Evolutionary conservation across 2,888 invertebrate genomes (phyloP), one percentile per base, ranked within the genome.

Genomic region (Heteropelma amictum): DNA sequence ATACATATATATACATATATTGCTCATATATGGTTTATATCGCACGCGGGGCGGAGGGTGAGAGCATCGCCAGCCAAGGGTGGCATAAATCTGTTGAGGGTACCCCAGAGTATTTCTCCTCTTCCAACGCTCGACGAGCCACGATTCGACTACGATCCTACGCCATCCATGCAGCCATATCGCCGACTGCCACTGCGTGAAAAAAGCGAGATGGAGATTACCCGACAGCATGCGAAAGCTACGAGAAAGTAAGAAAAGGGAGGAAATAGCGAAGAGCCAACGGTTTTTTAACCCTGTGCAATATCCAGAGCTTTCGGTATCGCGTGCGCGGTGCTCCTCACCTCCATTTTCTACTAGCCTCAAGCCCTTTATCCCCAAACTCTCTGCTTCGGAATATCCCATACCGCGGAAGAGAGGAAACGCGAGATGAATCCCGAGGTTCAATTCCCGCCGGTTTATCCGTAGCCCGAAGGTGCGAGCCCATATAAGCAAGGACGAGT

Each of bases 71-170:
- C 80, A 84, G 82, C 82, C 79, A 79, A 80, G 84, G 83, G 82
- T 81, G 83, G 83, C 85, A 88, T 88, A 88, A 88, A 88, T 88
- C 87, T 86, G 85, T 86, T 83, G 86, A 86, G 84, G 85, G 85
- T 82, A 87, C 88, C 87, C 87, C 73, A 68, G 87, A 83, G 88
- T 85, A 85, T 87, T 84, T 86, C 85, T 82, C 85, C 80, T 84
- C 85, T 82, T 79, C 77, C 79, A 72, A 67, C 70, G 42, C 58
- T 30, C 51, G 49, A 54, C 49, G 35, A 54, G 40, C 56, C 51
- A 33, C 35, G n/a, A n/a, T n/a, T n/a, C n/a, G n/a, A n/a, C 68
- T 28, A 23, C n/a, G 19, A 45, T 60, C 65, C n/a, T 51, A 23
- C 63, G 75, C 75, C 51, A 17, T 65, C 47, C 28, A 40, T 7